These are phyloP conservation scores for Actinemys pallida DNA, from an alignment of 2,113 vertebrate species.

Conservation along the genomic window DNA sequence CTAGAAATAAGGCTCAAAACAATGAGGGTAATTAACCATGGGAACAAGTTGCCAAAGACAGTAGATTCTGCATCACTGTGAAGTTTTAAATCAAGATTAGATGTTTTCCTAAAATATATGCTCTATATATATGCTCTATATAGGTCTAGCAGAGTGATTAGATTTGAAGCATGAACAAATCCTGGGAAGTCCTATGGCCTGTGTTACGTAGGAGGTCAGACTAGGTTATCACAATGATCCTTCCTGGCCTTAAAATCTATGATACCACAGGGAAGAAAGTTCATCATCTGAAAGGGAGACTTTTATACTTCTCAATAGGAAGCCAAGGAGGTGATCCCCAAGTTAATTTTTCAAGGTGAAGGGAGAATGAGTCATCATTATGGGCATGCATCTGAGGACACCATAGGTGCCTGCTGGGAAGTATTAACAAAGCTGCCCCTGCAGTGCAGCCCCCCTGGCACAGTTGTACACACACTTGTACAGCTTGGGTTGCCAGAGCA, in stretches of 20 bases:
- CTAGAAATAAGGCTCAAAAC: background rate
- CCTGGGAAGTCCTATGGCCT: background rate
- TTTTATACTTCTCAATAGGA: background rate
- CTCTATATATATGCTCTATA: background rate
- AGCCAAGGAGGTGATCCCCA: background rate
- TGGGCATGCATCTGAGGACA: no score
- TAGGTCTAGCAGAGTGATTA: background rate
- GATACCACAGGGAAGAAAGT: background rate
- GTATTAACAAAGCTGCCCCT: background rate
- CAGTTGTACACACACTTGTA: background rate
- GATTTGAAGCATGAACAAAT: background rate
- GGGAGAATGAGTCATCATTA: background rate
- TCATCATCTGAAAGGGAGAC: background rate
- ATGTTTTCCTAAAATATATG: background rate
- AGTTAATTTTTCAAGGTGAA: background rate
- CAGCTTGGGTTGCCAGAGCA: rapidly evolving
- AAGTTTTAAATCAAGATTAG: background rate
- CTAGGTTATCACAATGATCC: background rate
- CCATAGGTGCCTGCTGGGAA: background rate
- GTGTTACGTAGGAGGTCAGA: background rate
- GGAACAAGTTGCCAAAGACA: background rate
- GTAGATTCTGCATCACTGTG: background rate
- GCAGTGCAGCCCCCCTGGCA: rapidly evolving
- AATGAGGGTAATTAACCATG: background rate
- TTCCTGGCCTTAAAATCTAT: background rate